These are phyloP conservation scores for Bombus waltoni DNA, from an alignment of 1,140 invertebrate species.

Conservation along the genomic window DNA sequence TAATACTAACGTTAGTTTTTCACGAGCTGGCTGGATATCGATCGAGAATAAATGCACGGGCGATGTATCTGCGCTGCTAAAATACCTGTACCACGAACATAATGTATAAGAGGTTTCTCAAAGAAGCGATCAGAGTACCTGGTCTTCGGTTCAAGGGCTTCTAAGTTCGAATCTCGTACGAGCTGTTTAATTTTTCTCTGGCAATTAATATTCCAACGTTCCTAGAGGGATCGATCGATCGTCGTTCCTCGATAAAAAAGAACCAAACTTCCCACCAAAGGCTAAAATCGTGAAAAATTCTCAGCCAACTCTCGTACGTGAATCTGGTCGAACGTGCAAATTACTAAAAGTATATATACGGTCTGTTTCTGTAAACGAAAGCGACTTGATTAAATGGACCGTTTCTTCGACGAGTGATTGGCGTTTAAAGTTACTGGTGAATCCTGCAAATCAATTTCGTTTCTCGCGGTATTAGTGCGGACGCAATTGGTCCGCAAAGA, in stretches of 20 bases:
- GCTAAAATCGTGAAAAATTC: background rate
- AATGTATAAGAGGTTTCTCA: background rate
- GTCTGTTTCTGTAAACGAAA: no score
- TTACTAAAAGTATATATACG: no score
- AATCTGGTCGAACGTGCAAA: no score
- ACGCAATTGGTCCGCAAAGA: background rate
- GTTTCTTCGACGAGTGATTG: no score
- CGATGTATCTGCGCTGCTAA: background rate
- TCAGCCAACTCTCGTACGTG: no score
- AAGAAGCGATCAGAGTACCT: background rate
- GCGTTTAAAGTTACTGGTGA: no score
- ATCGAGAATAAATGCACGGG: no score
- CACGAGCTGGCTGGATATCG: background rate
- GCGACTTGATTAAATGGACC: no score
- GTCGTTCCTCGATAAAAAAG: no score
- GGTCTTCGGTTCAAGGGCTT: no score
- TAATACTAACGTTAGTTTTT: background rate
- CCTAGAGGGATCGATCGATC: background rate
- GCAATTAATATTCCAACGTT: background rate
- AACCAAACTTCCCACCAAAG: no score
- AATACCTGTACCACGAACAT: background rate
- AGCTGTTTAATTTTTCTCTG: background rate
- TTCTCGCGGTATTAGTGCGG: background rate
- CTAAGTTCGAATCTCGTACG: background rate
- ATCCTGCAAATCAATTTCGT: no score